Evolutionary conservation across 2,113 vertebrate species (phyloP).

Genomic region (Empidonax traillii): DNA sequence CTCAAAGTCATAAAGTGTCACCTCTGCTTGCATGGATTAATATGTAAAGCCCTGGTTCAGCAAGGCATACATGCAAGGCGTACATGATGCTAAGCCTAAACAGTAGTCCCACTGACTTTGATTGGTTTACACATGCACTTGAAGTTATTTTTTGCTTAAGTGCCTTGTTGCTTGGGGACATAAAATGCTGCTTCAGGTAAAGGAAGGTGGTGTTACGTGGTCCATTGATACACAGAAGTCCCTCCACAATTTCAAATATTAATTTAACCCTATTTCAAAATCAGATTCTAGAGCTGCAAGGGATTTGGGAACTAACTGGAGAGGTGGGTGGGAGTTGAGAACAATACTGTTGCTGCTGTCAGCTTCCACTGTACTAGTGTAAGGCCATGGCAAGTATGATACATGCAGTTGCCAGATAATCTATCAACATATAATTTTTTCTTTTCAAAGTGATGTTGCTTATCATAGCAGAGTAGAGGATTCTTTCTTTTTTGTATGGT

Average conservation of each 20-base stretch:
- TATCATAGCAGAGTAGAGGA: conserved; percentile 65
- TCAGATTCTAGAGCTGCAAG: neutral
- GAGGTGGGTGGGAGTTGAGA: neutral
- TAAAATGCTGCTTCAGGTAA: neutral
- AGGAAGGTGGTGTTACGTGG: neutral
- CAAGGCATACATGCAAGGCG: neutral
- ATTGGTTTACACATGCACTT: neutral
- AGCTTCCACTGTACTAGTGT: neutral
- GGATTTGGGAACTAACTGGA: neutral
- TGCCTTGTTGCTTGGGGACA: too few relatives aligned
- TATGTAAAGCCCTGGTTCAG: neutral
- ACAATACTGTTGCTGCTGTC: neutral
- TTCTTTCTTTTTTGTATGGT: conserved; percentile 72
- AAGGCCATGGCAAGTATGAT: neutral
- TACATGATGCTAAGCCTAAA: neutral
- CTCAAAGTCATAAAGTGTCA: neutral
- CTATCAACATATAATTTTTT: neutral
- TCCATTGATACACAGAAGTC: too few relatives aligned
- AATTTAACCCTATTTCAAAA: neutral
- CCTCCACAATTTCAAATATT: neutral
- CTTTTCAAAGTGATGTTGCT: conserved; percentile 23
- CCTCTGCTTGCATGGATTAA: neutral
- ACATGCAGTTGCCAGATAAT: neutral
- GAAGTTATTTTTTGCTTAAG: neutral
- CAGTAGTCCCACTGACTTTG: neutral